These are phyloP conservation scores for Acanthopleura granulata DNA, from an alignment of 2,888 invertebrate genomes.

Conservation along the genomic window DNA sequence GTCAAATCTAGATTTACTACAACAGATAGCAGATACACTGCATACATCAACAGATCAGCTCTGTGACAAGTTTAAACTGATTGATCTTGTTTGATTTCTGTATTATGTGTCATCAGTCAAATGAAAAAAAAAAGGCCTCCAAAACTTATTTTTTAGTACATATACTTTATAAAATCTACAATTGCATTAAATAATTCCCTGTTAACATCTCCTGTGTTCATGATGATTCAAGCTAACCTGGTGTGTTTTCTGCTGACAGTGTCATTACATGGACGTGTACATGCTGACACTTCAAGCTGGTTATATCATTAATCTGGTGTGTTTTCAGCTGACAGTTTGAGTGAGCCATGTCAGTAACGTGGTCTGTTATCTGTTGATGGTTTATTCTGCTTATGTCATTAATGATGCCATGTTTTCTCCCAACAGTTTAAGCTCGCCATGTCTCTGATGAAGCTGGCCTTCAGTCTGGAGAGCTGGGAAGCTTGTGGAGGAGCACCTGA, in stretches of 20 bases:
- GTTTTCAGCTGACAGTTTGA: conserved; percentile 49
- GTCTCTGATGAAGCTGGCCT: conserved; percentile 67
- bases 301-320: conserved; percentile 42
- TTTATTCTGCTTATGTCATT: conserved; percentile 62
- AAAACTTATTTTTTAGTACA: no score
- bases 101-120: no score
- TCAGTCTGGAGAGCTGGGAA: conserved; percentile 68
- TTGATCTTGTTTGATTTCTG: no score
- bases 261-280: no score
- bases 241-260: conserved; percentile 36
- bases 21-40: not conserved
- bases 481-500: conserved; percentile 63
- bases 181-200: no score
- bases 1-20: not conserved
- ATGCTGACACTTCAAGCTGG: conserved; percentile 58
- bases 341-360: conserved; percentile 52
- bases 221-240: no score
- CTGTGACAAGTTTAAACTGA: no score
- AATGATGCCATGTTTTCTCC: not conserved
- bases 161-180: no score
- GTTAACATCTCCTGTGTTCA: no score
- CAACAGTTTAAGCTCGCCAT: conserved; percentile 63
- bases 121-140: no score
- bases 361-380: conserved; percentile 31
- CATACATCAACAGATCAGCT: no score